phyloP scores from a whole-genome alignment of 1,140 invertebrate species.

The Drosophila chauvacae region DNA sequence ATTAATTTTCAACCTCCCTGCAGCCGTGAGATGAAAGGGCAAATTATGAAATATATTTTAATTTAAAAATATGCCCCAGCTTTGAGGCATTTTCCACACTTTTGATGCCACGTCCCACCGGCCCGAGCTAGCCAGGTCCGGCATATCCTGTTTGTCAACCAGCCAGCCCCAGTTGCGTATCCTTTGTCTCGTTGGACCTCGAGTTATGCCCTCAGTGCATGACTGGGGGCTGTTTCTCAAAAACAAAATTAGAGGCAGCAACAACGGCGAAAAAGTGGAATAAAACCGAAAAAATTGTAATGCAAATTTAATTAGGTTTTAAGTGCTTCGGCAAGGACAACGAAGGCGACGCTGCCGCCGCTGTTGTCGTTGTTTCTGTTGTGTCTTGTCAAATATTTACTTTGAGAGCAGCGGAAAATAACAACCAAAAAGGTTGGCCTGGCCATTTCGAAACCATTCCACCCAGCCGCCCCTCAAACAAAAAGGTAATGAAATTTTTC shows the following conservation, averaged over 20 bases:
- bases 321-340: constrained; percentile 73
- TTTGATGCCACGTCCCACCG: background rate
- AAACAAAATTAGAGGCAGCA: constrained; percentile 71
- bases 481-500: constrained; percentile 80
- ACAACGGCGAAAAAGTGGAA: constrained; percentile 31
- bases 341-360: constrained; percentile 40
- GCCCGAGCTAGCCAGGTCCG: constrained; percentile 13
- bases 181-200: constrained; percentile 37
- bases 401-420: constrained; percentile 73
- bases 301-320: constrained; percentile 83
- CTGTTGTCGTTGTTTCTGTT: constrained; percentile 46
- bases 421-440: constrained; percentile 73
- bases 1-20: constrained; percentile 2
- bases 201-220: constrained; percentile 56
- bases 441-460: constrained; percentile 19
- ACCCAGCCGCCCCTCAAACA: constrained; percentile 11
- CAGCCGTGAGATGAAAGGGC: constrained; percentile 52
- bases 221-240: constrained; percentile 71
- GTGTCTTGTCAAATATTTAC: constrained; percentile 77
- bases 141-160: constrained; percentile 69
- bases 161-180: constrained; percentile 43
- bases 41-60: constrained; percentile 54
- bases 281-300: constrained; percentile 73
- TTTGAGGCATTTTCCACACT: constrained; percentile 17
- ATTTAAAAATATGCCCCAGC: constrained; percentile 36